Base-by-base conservation (phyloP, 2,113 vertebrate genomes). In the Pseudopipra pipra region DNA sequence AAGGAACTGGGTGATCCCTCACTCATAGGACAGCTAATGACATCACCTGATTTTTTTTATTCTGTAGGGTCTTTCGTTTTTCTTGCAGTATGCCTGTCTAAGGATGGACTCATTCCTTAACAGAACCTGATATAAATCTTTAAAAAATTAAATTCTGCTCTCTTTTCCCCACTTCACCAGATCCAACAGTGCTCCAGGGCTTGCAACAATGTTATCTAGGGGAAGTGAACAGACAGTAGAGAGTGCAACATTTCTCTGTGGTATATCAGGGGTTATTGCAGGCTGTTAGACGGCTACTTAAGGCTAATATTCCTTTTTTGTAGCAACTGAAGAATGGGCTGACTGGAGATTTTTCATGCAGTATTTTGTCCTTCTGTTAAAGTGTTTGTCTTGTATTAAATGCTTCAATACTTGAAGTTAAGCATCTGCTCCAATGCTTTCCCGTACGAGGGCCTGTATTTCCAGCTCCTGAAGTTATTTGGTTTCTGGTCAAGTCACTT, bases 401-500 rank as follows among this genome's bases (percentile, higher is more conserved):
- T 68, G 16, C 21, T 89, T 78, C 44, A 54, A 17, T 81, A 55
- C n/a, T 71, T 49, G 46, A 96, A 92, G 67, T 77, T 93, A 85
- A 90, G 59, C 85, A 90, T 96, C 62, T 96, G 55, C 55, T 91
- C 47, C 59, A 71, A 39, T 68, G 35, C 27, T 77, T 90, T 77
- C 67, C 35, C 86, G 5, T 16, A 70, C 17, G 19, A 94, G 11
- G 31, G 21, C 66, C 74, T 90, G 46, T 86, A 56, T 85, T 81
- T 80, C 46, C 72, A 71, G 33, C 44, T 90, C 52, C 44, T 83
- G 63, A 39, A 84, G 43, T 85, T 87, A 82, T 21, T 39, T 90
- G 43, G 35, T 94, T 92, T 95, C 82, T 92, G 75, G 31, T 93
- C 59, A 94, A 92, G 47, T 90, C 63, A 63, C 55, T 92, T 87